A percentile compares a stretch with the other conserved stretches of the same genome.
Conservation (phyloP, 2,888 invertebrate species). For the Argyra leucocephala region DNA sequence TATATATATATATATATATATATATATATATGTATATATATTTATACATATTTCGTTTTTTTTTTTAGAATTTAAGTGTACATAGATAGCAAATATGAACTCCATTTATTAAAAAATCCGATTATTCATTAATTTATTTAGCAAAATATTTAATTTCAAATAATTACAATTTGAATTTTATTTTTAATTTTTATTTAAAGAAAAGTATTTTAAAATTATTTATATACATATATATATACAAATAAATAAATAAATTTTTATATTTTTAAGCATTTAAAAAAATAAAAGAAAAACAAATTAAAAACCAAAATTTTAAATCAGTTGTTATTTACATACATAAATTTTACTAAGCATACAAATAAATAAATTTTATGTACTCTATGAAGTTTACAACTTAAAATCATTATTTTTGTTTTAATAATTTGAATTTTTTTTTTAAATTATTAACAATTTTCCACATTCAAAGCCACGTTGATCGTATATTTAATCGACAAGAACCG, state of each 20-base stretch:
- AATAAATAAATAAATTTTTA: background rate
- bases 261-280: constrained; percentile 5
- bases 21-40: background rate
- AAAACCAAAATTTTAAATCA: background rate
- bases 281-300: background rate
- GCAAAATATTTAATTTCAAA: constrained; percentile 1
- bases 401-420: too few relatives aligned
- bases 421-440: too few relatives aligned
- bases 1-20: background rate
- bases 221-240: background rate
- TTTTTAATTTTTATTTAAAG: background rate
- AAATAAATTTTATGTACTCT: too few relatives aligned
- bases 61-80: background rate
- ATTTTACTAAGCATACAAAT: too few relatives aligned
- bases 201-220: constrained; percentile 4
- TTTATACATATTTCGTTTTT: background rate
- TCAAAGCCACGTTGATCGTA: too few relatives aligned
- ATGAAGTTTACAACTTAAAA: too few relatives aligned
- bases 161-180: background rate
- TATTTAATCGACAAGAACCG: too few relatives aligned
- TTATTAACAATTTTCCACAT: too few relatives aligned
- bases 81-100: constrained; percentile 2
- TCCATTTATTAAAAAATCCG: background rate
- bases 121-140: constrained; percentile 4
- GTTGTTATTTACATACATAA: background rate